Evolutionary conservation across 2,888 invertebrate genomes (phyloP).

Genomic region (Podabrus alpinus): DNA sequence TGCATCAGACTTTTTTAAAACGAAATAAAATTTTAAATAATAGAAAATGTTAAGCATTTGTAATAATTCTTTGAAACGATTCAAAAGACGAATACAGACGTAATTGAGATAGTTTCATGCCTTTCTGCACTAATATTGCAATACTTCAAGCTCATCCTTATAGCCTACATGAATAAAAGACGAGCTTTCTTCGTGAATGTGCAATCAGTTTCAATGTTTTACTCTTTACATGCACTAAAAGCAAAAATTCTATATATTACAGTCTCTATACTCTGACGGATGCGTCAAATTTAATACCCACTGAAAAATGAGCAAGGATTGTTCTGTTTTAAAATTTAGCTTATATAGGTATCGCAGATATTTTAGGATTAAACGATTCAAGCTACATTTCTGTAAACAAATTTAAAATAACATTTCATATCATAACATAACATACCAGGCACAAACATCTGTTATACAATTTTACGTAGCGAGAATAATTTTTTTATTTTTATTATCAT

Average conservation of each 20-base stretch:
- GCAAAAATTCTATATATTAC: conserved; percentile 20
- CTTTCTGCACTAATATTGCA: conserved; percentile 12
- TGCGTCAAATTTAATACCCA: conserved; percentile 21
- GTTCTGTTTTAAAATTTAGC: conserved; percentile 21
- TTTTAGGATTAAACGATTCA: background rate
- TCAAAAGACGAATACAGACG: conserved; percentile 1
- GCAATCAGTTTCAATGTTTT: conserved; percentile 19
- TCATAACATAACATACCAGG: too few relatives aligned
- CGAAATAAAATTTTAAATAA: background rate
- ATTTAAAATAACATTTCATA: too few relatives aligned
- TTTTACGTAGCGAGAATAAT: too few relatives aligned
- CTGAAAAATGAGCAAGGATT: conserved; percentile 15
- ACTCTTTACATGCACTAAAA: conserved; percentile 17
- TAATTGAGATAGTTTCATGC: conserved; percentile 12
- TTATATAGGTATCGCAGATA: background rate
- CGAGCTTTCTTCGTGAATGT: conserved; percentile 7
- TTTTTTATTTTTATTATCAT: too few relatives aligned
- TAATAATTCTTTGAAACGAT: conserved; percentile 15
- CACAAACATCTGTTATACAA: too few relatives aligned
- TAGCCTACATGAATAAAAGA: background rate
- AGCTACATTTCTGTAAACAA: too few relatives aligned
- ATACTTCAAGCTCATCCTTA: conserved; percentile 8
- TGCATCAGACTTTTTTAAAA: background rate
- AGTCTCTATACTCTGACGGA: conserved; percentile 9
- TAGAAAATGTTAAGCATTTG: background rate